Evolutionary conservation across 2,113 vertebrate genomes (phyloP), one percentile per base, ranked within the genome.

Genomic region (Mesocricetus auratus): DNA sequence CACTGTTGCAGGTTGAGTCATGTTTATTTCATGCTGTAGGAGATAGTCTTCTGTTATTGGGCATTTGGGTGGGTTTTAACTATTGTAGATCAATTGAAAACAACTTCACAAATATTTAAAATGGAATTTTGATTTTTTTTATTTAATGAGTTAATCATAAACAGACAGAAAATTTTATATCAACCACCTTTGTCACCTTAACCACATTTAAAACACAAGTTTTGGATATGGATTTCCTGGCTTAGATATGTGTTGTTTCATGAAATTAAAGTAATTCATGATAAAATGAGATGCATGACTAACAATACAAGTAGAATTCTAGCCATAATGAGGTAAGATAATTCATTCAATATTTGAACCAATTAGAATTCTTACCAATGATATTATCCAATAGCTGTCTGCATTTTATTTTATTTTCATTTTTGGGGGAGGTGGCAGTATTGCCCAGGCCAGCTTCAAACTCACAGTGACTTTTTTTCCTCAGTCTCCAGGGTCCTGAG

Each of bases 211-310:
- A 62, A 47, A 56, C 12, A 89, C 22, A 82, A 81, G 78, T n/a
- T n/a, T 94, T 95, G 89, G 29, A 6, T 71, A 66, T 86, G 6
- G 47, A 19, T 78, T 93, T 95, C 60, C 74, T 95, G 81, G 75
- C 64, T 88, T 94, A 86, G 56, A 74, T 56, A 12, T 17, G n/a
- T 96, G 87, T 93, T 92, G 33, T 58, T 95, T 93, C n/a, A 87
- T 92, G 47, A 87, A 5, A 88, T 89, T 91, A 91, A 73, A 91
- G 42, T 93, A 53, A 6, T 86, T 89, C 89, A 62, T 12, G 60
- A 17, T 83, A 93, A 94, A 97, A 53, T 93, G 86, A 85, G 82
- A 75, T 78, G 12, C 15, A 36, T 90, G 19, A 86, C 33, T 77
- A 78, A 47, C 11, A 77, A 82, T 78, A 74, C 17, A 88, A 96